Base-by-base conservation (phyloP, 2,888 invertebrate genomes). In the Tipula confusa region DNA sequence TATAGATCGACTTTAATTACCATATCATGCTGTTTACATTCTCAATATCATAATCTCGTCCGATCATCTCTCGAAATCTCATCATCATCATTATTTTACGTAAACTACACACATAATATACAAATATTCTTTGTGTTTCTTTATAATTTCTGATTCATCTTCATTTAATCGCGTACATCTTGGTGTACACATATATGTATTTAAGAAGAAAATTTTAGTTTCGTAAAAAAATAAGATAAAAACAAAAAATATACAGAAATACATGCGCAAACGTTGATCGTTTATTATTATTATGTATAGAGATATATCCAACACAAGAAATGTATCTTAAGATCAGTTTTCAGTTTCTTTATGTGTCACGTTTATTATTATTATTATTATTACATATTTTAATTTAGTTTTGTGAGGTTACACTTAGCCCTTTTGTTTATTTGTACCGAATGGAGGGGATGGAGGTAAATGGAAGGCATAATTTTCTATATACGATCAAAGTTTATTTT, bases 11-110 rank as follows among this genome's bases (percentile, higher is more conserved):
- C 64, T 64, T 64, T 64, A 64, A 64, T 64, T 64, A 64, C 64
- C 64, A 24, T 64, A 64, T 64, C 64, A 64, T 64, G 64, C 64
- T 64, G 64, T 64, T 64, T 64, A 64, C 64, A 64, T 64, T 64
- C 64, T 64, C 64, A 64, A 64, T 24, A 64, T 64, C 64, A 64
- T 64, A 64, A 64, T 64, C 64, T 64, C 64, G 24, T 64, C 24
- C 24, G 64, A 64, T 64, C 64, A 64, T 64, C 64, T 64, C 64
- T 64, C 9, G 9, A 64, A 24, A 64, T 64, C 64, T 64, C 64
- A 64, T 64, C 64, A 64, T 64, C 64, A 64, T 64, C 24, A 64
- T 64, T 64, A 64, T 64, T 64, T 64, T 24, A 64, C 64, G 24
- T 64, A 64, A 6, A 64, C 5, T 43, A 43, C 9, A 43, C 3